Base-by-base conservation (phyloP, 2,113 vertebrate species). In the Anoplopoma fimbria region DNA sequence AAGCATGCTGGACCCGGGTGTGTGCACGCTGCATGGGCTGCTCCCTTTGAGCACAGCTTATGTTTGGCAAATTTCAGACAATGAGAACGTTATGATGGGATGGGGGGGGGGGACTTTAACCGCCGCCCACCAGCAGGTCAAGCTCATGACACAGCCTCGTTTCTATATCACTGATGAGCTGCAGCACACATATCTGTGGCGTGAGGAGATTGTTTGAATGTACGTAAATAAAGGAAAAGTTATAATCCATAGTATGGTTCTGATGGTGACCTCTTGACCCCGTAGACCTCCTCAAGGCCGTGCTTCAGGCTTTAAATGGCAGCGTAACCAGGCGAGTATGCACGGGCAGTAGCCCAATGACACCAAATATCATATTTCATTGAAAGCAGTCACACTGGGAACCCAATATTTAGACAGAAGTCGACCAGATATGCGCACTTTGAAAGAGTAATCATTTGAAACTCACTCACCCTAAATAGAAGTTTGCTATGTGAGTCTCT, bases 31-130 rank as follows among this genome's bases (percentile, higher is more conserved):
- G 63, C 81, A 58, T 9, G 45, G 78, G 68, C 83, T 78, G 83
- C 84, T 90, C 71, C 75, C 90, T 92, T 89, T 88, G 83, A 92
- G 87, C 80, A 67, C 85, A 36, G 84, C 64, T 82, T 82, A 64
- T 88, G 91, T 92, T 93, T 79, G 62, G 88, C 88, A 90, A 92
- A 92, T 92, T 89, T 91, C 85, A 90, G 81, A 90, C 91, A 93
- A 87, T 91, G 87, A 93, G 73, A 91, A 88, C 63, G 81, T 92
- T 90, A 90, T 85, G 83, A 84, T 71, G 61, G 74, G 61, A 62
- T 67, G 75, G 76, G 53, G 62, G 57, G 62, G 57, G n/a, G 67
- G 42, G 42, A 68, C 60, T 70, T 76, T 82, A 51, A 87, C 84
- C 83, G 75, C 69, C 70, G 69, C 61, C 63, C 69, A 77, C 51